Evolutionary conservation across 2,888 invertebrate genomes (phyloP).

Genomic region (Hetaerina titia): DNA sequence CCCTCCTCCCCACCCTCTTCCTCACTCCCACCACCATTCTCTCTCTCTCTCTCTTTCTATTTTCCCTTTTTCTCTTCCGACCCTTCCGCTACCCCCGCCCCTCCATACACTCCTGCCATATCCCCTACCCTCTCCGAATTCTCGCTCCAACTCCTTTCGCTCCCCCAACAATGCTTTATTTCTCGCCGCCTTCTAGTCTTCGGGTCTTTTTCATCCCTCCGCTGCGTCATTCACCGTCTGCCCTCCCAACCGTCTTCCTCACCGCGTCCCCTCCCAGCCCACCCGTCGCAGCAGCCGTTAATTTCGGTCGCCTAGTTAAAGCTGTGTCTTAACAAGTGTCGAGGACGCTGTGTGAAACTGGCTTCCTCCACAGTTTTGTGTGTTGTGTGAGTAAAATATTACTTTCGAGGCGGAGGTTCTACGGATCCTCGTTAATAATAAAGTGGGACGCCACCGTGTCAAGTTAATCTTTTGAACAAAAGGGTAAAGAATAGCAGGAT

Average conservation of each 20-base stretch:
- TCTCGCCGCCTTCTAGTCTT: slow-evolving; percentile 18
- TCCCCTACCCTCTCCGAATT: neutral
- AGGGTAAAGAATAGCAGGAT: neutral
- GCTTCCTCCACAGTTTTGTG: slow-evolving; percentile 14
- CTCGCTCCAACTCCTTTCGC: neutral
- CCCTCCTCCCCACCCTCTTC: neutral
- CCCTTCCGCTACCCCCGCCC: neutral
- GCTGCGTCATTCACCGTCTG: slow-evolving; percentile 24
- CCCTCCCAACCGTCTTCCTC: neutral
- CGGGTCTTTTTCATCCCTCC: slow-evolving; percentile 32
- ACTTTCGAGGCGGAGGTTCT: neutral
- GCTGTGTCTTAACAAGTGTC: slow-evolving; percentile 27
- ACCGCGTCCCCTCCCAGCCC: no score
- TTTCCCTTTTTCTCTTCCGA: neutral
- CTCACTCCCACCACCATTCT: neutral
- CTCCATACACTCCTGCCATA: no score
- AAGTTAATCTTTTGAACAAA: neutral
- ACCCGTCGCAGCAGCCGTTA: slow-evolving; percentile 1
- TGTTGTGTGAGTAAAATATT: neutral
- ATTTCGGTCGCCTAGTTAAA: slow-evolving; percentile 15
- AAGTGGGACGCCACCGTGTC: neutral
- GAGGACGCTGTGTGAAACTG: neutral
- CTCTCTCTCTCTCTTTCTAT: neutral
- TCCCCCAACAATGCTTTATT: slow-evolving; percentile 25
- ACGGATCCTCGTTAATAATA: neutral